Percentiles rank a stretch among this genome's conserved stretches.
phyloP scores from a whole-genome alignment of 1,140 invertebrate species.

The Nasonia vitripennis region DNA sequence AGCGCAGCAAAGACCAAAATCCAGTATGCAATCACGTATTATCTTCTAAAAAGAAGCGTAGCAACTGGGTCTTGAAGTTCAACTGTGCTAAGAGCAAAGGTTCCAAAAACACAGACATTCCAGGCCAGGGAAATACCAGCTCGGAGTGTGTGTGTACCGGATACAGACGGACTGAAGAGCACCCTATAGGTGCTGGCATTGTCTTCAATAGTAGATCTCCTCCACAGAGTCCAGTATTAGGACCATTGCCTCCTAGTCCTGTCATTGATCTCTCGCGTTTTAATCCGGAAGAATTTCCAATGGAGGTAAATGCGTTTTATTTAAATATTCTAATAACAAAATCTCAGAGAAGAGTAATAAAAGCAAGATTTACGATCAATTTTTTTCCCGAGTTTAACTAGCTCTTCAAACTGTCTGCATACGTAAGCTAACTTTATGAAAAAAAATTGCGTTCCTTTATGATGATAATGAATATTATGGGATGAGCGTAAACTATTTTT shows the following conservation, averaged over 20 bases:
- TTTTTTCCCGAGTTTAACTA: background rate
- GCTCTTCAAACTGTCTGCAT: background rate
- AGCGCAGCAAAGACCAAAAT: slow-evolving; percentile 70
- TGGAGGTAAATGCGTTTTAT: slow-evolving; percentile 66
- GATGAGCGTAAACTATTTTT: slow-evolving; percentile 5
- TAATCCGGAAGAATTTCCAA: slow-evolving; percentile 78
- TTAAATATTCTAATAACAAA: background rate
- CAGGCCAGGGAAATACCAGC: slow-evolving; percentile 71
- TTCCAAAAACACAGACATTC: slow-evolving; percentile 73
- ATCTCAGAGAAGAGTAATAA: background rate
- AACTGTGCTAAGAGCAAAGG: slow-evolving; percentile 77
- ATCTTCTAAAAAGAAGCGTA: slow-evolving; percentile 76
- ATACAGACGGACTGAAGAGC: slow-evolving; percentile 78
- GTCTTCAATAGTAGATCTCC: slow-evolving; percentile 74
- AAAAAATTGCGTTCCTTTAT: background rate
- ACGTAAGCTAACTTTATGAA: background rate
- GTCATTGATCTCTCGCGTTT: slow-evolving; percentile 78
- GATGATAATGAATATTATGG: background rate
- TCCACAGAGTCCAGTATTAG: slow-evolving; percentile 67
- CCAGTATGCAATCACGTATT: slow-evolving; percentile 71
- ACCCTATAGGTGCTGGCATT: slow-evolving; percentile 74
- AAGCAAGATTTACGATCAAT: background rate
- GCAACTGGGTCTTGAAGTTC: slow-evolving; percentile 80
- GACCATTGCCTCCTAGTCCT: slow-evolving; percentile 70
- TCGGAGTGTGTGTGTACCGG: slow-evolving; percentile 80